Evolutionary conservation across 2,113 vertebrate genomes (phyloP).

Genomic region (Ammodytes marinus): DNA sequence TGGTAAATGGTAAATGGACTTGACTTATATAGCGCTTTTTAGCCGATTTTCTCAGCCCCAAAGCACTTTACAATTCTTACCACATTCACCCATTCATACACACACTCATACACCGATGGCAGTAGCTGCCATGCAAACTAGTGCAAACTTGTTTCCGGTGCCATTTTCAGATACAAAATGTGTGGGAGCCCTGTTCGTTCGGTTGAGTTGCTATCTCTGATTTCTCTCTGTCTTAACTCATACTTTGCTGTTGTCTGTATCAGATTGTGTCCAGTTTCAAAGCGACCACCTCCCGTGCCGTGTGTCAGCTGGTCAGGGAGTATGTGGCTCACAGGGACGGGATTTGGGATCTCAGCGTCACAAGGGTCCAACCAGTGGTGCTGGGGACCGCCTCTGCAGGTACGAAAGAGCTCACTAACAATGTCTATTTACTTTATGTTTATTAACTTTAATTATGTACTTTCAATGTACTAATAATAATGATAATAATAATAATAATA

Average conservation of each 20-base stretch:
- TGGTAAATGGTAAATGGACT: too few species aligned
- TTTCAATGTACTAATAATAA: too few species aligned
- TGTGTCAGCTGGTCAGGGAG: constrained; percentile 95
- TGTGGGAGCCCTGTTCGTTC: constrained; percentile 53
- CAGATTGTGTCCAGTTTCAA: constrained; percentile 99
- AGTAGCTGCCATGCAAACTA: too few species aligned
- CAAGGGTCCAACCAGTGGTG: constrained; percentile 91
- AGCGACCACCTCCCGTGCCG: constrained; percentile 94
- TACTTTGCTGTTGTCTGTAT: constrained; percentile 13
- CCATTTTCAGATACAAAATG: not conserved
- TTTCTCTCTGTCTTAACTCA: not conserved
- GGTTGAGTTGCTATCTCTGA: not conserved
- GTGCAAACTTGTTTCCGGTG: too few species aligned
- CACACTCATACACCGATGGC: too few species aligned
- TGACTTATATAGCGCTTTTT: too few species aligned
- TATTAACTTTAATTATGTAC: too few species aligned
- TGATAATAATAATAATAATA: too few species aligned
- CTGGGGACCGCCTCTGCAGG: constrained; percentile 97
- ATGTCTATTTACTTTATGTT: not conserved
- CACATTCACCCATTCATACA: too few species aligned
- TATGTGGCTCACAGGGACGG: constrained; percentile 96
- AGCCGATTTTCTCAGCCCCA: too few species aligned
- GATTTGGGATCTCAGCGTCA: constrained; percentile 96
- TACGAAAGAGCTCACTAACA: constrained; percentile 46
- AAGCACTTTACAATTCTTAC: too few species aligned